Conservation (phyloP, 1,140 invertebrate species). For the Formica exsecta region DNA sequence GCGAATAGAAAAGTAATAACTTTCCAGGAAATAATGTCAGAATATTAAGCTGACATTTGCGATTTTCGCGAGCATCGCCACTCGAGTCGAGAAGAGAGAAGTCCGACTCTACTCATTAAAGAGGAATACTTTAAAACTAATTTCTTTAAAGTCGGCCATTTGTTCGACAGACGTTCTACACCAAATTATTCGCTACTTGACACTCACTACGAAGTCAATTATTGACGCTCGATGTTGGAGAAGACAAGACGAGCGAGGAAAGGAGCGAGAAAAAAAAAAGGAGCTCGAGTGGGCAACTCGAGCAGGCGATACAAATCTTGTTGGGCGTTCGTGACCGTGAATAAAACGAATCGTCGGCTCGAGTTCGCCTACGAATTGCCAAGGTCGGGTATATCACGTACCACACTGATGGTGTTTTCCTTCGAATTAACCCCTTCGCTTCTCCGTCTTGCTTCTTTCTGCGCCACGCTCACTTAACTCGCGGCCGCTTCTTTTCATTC, state of each 20-base stretch:
- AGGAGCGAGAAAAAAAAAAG: not conserved
- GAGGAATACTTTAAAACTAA: slow-evolving; percentile 51
- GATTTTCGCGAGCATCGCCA: not conserved
- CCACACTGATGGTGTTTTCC: slow-evolving; percentile 46
- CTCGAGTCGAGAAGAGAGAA: slow-evolving; percentile 22
- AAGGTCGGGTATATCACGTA: slow-evolving; percentile 65
- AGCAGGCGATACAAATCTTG: slow-evolving; percentile 63
- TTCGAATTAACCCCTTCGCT: slow-evolving; percentile 56
- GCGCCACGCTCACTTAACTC: slow-evolving; percentile 37
- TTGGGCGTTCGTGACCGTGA: slow-evolving; percentile 73
- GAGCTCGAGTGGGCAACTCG: slow-evolving; percentile 12
- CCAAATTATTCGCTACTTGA: slow-evolving; percentile 39
- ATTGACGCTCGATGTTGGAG: slow-evolving; percentile 42
- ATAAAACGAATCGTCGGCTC: slow-evolving; percentile 76
- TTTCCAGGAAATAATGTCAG: not conserved
- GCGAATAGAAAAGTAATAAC: not conserved
- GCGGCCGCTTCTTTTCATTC: slow-evolving; percentile 13
- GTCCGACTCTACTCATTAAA: slow-evolving; percentile 42
- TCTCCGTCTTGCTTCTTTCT: not conserved
- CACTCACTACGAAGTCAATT: slow-evolving; percentile 55
- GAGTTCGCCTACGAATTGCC: slow-evolving; percentile 44
- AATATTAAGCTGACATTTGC: slow-evolving; percentile 20
- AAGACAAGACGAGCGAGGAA: slow-evolving; percentile 3
- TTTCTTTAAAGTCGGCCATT: slow-evolving; percentile 50
- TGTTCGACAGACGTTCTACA: slow-evolving; percentile 24